These are phyloP conservation scores for Ophiothrix spiculata DNA, from an alignment of 35 echinoderm and acorn worm species.

Conservation along the genomic window DNA sequence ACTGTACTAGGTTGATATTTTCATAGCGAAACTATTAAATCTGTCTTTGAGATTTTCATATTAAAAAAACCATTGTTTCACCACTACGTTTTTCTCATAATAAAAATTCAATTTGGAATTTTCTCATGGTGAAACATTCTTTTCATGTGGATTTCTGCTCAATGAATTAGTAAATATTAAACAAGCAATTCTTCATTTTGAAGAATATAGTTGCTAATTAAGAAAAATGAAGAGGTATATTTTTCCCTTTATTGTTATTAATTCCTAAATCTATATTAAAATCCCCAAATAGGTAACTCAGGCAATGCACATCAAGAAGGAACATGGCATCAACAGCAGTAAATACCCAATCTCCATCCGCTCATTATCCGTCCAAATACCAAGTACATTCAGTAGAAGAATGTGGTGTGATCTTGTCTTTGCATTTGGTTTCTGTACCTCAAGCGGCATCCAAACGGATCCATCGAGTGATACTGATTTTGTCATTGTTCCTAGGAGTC, in stretches of 20 bases:
- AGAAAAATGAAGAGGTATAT: too few species aligned
- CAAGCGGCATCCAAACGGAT: not conserved
- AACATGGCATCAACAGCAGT: slow-evolving; percentile 1
- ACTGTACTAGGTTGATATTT: too few species aligned
- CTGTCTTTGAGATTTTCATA: too few species aligned
- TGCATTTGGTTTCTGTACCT: slow-evolving; percentile 14
- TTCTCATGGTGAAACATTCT: not conserved
- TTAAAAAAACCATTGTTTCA: too few species aligned
- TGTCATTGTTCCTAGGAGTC: slow-evolving; percentile 1
- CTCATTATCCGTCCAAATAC: slow-evolving; percentile 13
- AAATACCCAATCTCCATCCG: slow-evolving; percentile 8
- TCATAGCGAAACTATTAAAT: too few species aligned
- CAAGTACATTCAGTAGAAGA: not conserved
- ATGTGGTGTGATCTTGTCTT: slow-evolving; percentile 30
- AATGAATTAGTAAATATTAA: not conserved
- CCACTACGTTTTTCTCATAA: too few species aligned
- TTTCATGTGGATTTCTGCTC: not conserved
- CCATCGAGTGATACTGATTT: not conserved
- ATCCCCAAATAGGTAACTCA: not conserved
- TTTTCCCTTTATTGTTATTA: not conserved
- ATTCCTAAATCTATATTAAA: not conserved
- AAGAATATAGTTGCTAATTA: too few species aligned
- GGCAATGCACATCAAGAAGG: not conserved
- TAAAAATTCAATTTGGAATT: too few species aligned
- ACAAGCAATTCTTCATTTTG: not conserved